Evolutionary conservation across 2,888 invertebrate species (phyloP).

Genomic region (Serripes groenlandicus): DNA sequence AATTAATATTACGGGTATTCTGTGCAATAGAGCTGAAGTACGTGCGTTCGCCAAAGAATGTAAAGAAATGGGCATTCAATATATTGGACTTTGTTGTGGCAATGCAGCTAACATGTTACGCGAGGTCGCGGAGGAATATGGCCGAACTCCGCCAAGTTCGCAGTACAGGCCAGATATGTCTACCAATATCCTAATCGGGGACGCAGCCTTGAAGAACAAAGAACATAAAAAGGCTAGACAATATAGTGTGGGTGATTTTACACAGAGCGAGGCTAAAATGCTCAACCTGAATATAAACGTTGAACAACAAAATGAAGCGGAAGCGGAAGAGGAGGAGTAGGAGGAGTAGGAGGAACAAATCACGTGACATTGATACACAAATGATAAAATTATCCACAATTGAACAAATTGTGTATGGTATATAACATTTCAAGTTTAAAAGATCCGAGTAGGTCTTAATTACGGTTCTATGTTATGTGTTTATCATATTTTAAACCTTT

Average conservation of each 20-base stretch:
- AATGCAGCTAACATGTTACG: slow-evolving; percentile 76
- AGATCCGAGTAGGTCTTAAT: background rate
- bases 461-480: no score
- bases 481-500: no score
- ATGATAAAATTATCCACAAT: no score
- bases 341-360: no score
- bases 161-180: slow-evolving; percentile 66
- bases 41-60: slow-evolving; percentile 75
- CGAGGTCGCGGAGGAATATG: slow-evolving; percentile 77
- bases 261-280: slow-evolving; percentile 25
- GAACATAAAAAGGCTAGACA: slow-evolving; percentile 36
- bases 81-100: slow-evolving; percentile 84
- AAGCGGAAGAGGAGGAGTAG: slow-evolving; percentile 1
- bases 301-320: background rate
- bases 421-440: no score
- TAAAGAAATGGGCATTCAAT: slow-evolving; percentile 78
- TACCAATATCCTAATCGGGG: slow-evolving; percentile 53
- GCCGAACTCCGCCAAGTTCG: slow-evolving; percentile 74
- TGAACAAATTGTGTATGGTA: no score
- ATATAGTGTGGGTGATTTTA: slow-evolving; percentile 50
- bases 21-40: slow-evolving; percentile 74
- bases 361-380: background rate
- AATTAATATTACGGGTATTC: slow-evolving; percentile 64
- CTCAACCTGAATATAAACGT: slow-evolving; percentile 5
- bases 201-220: slow-evolving; percentile 32